These are phyloP conservation scores for Montipora efflorescens DNA, from an alignment of 64 coral and sea anemone species.

Conservation along the genomic window DNA sequence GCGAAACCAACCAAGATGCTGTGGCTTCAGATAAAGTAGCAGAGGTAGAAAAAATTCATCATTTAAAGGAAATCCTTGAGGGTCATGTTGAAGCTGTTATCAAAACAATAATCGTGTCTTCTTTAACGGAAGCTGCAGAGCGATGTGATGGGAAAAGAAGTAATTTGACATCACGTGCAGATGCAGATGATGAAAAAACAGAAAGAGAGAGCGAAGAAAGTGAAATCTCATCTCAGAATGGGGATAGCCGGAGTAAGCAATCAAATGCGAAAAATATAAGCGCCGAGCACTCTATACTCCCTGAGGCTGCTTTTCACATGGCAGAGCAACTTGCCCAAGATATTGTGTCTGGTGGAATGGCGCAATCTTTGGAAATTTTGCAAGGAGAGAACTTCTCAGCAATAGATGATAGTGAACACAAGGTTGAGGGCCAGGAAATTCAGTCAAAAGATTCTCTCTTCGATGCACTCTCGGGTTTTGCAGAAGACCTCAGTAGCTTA, in stretches of 20 bases:
- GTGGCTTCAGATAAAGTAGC: neutral
- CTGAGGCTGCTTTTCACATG: neutral
- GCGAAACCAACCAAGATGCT: no score
- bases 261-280: neutral
- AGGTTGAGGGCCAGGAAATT: neutral
- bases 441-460: neutral
- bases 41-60: neutral
- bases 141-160: no score
- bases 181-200: neutral
- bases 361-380: slow-evolving; percentile 15
- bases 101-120: neutral
- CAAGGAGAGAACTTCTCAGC: neutral
- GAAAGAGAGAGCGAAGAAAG: neutral
- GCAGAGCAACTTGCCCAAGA: slow-evolving; percentile 26
- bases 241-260: neutral
- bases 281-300: neutral
- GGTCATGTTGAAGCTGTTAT: neutral
- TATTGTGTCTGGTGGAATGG: slow-evolving; percentile 8
- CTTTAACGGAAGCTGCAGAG: neutral
- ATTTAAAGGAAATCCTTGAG: neutral
- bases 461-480: slow-evolving; percentile 21
- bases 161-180: neutral
- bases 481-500: slow-evolving; percentile 23
- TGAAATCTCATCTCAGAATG: neutral
- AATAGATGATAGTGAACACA: neutral